These are phyloP conservation scores for Cosmorhoe ocellata DNA, from an alignment of 2,888 invertebrate species.

Conservation along the genomic window DNA sequence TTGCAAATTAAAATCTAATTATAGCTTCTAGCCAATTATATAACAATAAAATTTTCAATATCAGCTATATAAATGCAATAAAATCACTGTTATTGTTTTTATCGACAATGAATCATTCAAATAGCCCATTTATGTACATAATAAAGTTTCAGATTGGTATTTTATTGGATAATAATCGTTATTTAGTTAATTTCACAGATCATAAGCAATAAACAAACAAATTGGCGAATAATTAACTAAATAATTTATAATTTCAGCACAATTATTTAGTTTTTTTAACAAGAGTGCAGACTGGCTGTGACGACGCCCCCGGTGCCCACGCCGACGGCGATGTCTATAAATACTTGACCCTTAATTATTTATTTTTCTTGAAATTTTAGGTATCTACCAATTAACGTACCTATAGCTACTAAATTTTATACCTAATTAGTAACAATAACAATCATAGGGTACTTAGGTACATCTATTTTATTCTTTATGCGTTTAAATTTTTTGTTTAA, in stretches of 20 bases:
- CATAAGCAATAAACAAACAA: slow-evolving; percentile 21
- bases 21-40: slow-evolving; percentile 34
- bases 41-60: slow-evolving; percentile 47
- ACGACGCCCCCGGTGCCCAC: background rate
- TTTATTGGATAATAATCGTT: slow-evolving; percentile 33
- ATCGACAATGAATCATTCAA: slow-evolving; percentile 46
- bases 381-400: too few species aligned
- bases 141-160: slow-evolving; percentile 35
- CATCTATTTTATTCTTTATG: too few species aligned
- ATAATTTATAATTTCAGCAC: slow-evolving; percentile 13
- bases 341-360: too few species aligned
- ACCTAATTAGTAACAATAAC: too few species aligned
- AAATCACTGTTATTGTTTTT: slow-evolving; percentile 55
- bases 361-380: too few species aligned
- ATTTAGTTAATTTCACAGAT: slow-evolving; percentile 29
- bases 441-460: too few species aligned
- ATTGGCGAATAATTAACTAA: slow-evolving; percentile 20
- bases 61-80: slow-evolving; percentile 50
- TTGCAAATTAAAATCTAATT: slow-evolving; percentile 35
- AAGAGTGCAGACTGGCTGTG: background rate
- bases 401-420: too few species aligned
- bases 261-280: background rate
- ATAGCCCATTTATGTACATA: slow-evolving; percentile 35
- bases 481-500: too few species aligned
- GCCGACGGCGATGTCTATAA: background rate